Evolutionary conservation across 1,140 invertebrate species (phyloP), one percentile per base, ranked within the genome.

Genomic region (Drosophila neocordata): DNA sequence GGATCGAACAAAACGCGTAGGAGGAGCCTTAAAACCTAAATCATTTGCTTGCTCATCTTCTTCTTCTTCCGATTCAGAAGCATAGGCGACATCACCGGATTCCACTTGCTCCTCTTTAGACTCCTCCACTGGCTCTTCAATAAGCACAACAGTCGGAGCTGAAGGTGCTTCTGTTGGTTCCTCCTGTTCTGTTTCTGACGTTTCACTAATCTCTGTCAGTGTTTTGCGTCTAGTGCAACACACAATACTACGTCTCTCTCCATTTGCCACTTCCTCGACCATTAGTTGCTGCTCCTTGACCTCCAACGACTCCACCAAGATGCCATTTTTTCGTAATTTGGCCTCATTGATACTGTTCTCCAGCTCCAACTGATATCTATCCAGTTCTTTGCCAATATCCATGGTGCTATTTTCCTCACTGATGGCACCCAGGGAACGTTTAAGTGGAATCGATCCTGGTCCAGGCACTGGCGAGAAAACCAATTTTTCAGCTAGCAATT

Each of bases 331-430:
- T 12, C 85, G 66, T 35, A 88, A 52, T 67, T 92, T 92, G 2
- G 91, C 91, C 55, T 92, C 91, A 60, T 92, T 92, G 13, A 92
- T 92, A 74, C 91, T 92, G 22, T 92, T 92, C 64, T 92, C 91
- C 24, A 92, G 64, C 65, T 92, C 91, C 58, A 92, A 58, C 52
- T 92, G 91, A 65, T 92, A 92, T 13, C 89, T 80, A 73, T 92
- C 91, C 44, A 92, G 52, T 53, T 92, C 91, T 67, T 90, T 89
- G 13, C 91, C 91, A 41, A 92, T 92, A 60, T 91, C 88, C 77
- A 91, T 76, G 27, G 72, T 79, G 35, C 77, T 48, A 11, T 11
- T 79, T 56, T 92, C 91, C 69, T 91, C 91, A n/a, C 79, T 90
- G 15, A 91, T 91, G 24, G 79, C 79, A 11, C 76, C 83, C 56